Percentiles rank a stretch among this genome's conserved stretches.
Conservation (phyloP, 2,797 vertebrate genomes). For the Chrosomus eos region DNA sequence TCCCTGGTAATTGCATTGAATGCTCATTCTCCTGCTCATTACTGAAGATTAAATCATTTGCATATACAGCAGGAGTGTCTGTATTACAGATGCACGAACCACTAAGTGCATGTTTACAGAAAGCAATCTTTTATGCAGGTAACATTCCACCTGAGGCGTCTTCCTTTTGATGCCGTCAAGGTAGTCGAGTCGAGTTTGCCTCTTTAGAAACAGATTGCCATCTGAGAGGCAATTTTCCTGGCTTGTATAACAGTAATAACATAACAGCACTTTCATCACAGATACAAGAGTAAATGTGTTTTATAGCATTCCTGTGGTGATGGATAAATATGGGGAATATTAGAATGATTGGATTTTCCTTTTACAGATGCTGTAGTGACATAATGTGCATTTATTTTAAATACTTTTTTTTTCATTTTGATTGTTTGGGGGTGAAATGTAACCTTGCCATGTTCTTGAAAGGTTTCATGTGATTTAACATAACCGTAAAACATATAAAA, state of each 20-base stretch:
- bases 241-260: background rate
- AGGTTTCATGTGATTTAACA: background rate
- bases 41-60: background rate
- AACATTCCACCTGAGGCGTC: background rate
- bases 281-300: background rate
- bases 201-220: background rate
- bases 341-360: background rate
- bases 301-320: background rate
- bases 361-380: background rate
- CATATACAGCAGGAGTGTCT: constrained; percentile 19
- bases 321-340: background rate
- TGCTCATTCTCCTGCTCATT: constrained; percentile 3
- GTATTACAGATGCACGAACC: background rate
- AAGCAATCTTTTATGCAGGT: background rate
- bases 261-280: background rate
- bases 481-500: background rate
- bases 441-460: background rate
- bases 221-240: background rate
- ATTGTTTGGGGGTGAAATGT: background rate
- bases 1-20: background rate
- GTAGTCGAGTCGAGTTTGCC: background rate
- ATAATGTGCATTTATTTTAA: too few species aligned
- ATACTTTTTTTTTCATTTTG: too few species aligned
- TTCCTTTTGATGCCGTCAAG: background rate
- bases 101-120: background rate